These are phyloP conservation scores for Chloropsis hardwickii DNA, from an alignment of 2,113 vertebrate genomes.

Conservation along the genomic window DNA sequence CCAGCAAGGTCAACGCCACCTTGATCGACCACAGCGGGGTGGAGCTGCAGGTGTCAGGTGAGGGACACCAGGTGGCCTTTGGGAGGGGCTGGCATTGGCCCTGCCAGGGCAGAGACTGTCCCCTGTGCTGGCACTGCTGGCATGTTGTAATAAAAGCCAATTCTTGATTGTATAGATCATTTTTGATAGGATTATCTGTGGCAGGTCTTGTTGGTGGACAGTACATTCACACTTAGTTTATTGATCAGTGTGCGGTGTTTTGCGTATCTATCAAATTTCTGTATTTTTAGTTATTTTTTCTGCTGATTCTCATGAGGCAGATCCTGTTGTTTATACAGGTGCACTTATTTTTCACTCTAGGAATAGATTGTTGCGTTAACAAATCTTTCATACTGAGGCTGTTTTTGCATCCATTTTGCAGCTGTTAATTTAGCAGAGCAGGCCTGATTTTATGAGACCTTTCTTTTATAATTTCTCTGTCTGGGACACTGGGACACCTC, in stretches of 20 bases:
- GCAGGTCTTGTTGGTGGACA: not conserved
- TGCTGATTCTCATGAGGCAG: not conserved
- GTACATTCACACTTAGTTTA: not conserved
- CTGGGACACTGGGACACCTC: not conserved
- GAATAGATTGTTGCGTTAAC: not conserved
- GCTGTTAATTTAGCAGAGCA: not conserved
- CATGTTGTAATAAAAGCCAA: not conserved
- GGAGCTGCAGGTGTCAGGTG: slow-evolving; percentile 90
- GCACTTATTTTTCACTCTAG: not conserved
- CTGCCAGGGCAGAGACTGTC: not conserved
- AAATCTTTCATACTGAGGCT: not conserved
- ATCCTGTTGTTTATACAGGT: not conserved
- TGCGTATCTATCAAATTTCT: not conserved
- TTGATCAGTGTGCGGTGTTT: not conserved
- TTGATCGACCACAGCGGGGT: slow-evolving; percentile 93
- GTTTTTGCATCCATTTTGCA: not conserved
- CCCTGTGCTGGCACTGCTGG: not conserved
- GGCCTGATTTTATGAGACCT: not conserved
- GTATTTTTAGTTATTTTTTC: not conserved
- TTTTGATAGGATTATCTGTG: not conserved
- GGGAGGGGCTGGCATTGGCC: fast-evolving
- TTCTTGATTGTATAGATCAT: too few species aligned
- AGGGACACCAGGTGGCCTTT: fast-evolving
- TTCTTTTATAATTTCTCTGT: not conserved
- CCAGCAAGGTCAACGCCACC: slow-evolving; percentile 90